phyloP scores from a whole-genome alignment of 2,113 vertebrate species.

The Cyanistes caeruleus region DNA sequence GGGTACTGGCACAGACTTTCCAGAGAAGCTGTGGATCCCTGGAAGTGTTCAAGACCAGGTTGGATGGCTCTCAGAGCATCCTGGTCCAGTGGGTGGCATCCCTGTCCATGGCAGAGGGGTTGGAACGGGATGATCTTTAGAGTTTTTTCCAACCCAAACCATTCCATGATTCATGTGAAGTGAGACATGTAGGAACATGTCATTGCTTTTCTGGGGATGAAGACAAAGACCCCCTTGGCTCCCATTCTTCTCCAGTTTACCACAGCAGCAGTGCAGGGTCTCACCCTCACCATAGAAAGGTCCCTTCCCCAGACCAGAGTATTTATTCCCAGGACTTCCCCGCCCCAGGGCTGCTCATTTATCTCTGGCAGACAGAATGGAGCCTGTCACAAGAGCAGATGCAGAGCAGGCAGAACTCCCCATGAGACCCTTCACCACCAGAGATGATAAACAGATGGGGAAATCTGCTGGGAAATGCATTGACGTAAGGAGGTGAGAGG shows the following conservation, averaged over 20 bases:
- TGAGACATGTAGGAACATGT: background rate
- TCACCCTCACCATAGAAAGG: background rate
- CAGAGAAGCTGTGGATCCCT: background rate
- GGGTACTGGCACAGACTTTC: background rate
- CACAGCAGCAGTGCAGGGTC: background rate
- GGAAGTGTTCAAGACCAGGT: background rate
- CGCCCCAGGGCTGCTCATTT: constrained; percentile 17
- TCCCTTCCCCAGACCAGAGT: background rate
- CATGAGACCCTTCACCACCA: constrained; percentile 48
- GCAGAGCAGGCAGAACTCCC: constrained; percentile 52
- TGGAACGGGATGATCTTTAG: background rate
- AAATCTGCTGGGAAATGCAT: constrained; percentile 61
- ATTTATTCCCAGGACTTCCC: constrained; percentile 59
- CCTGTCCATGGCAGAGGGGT: background rate
- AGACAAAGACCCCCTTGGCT: constrained; percentile 35
- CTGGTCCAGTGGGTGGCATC: background rate
- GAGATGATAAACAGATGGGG: constrained; percentile 67
- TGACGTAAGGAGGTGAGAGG: constrained; percentile 65
- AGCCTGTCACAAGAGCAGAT: constrained; percentile 62
- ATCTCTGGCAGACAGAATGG: constrained; percentile 36
- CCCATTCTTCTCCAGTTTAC: constrained; percentile 5
- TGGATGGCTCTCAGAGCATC: background rate
- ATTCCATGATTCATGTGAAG: background rate
- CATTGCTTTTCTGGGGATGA: background rate
- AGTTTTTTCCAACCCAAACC: background rate